Evolutionary conservation across 2,113 vertebrate species (phyloP).

Genomic region (Anolis sagrei): DNA sequence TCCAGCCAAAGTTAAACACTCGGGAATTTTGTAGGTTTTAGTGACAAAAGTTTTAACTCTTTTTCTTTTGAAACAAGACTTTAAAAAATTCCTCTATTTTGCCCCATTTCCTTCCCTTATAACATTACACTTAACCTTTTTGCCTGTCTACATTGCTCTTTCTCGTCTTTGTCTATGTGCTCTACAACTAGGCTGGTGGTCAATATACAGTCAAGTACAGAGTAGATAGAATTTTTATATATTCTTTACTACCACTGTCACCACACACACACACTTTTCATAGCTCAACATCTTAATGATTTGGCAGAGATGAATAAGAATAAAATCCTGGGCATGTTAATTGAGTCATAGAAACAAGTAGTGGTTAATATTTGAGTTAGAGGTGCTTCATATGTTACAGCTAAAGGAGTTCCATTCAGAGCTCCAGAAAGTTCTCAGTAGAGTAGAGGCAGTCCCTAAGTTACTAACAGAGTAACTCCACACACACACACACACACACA

Average conservation of each 20-base stretch:
- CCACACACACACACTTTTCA: neutral
- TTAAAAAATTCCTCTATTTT: neutral
- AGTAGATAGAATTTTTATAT: neutral
- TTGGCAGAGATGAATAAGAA: neutral
- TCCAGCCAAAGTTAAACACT: neutral
- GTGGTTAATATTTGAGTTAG: neutral
- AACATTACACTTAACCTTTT: neutral
- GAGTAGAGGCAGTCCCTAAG: no score
- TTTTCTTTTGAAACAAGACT: neutral
- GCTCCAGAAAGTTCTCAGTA: no score
- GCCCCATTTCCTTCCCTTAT: neutral
- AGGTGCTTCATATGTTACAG: no score
- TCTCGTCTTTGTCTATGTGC: neutral
- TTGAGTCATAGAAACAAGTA: neutral
- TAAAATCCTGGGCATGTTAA: neutral
- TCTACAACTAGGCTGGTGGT: neutral
- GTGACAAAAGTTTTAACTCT: neutral
- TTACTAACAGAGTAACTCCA: no score
- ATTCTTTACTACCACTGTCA: no score
- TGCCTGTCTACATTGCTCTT: neutral
- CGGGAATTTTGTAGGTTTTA: neutral
- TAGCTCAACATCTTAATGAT: neutral
- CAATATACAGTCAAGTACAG: neutral
- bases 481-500: no score
- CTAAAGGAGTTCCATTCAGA: no score